Base-by-base conservation (phyloP, 2,797 vertebrate genomes). In the Melanitta fusca region DNA sequence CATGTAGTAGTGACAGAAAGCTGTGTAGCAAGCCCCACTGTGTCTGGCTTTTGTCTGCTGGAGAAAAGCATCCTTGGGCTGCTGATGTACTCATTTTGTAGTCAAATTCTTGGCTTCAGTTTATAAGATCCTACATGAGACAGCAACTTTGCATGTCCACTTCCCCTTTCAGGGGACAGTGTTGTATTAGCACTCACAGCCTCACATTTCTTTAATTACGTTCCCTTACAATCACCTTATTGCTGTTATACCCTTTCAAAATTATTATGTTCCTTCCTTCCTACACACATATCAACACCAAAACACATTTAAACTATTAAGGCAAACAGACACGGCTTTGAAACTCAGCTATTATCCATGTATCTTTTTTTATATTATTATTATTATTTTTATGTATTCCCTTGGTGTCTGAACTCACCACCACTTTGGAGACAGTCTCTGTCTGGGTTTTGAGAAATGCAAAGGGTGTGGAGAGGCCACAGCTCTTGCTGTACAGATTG, bases 101-200 rank as follows among this genome's bases (percentile, higher is more conserved):
- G 65, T 41, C 34, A 69, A 61, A 88, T 72, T 94, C 85, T 90
- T 94, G 93, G 49, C 73, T 86, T 81, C 54, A 75, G 32, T 80
- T 89, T 95, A 75, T 83, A 80, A 85, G 49, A 69, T 60, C 32
- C 39, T 75, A 58, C 82, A 45, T 83, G 68, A 92, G n/a, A 45
- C 28, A 71, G 27, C 34, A 58, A 71, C 17, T 93, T 77, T 60
- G 43, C 30, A 51, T 34, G 41, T 75, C 92, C 85, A 39, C 77
- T 86, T 85, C 71, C 22, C 32, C 32, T 92, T 87, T 88, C n/a
- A 24, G 47, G 47, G 47, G 39, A 22, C n/a, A 49, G 47, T 75
- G 20, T 73, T 66, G 15, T 71, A 74, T 74, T 65, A 88, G 39
- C n/a, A 51, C 61, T 65, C 65, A 41, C 32, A 90, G 77, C 8